phyloP scores from a whole-genome alignment of 2,888 invertebrate species.

The Pristionchus japonicus region DNA sequence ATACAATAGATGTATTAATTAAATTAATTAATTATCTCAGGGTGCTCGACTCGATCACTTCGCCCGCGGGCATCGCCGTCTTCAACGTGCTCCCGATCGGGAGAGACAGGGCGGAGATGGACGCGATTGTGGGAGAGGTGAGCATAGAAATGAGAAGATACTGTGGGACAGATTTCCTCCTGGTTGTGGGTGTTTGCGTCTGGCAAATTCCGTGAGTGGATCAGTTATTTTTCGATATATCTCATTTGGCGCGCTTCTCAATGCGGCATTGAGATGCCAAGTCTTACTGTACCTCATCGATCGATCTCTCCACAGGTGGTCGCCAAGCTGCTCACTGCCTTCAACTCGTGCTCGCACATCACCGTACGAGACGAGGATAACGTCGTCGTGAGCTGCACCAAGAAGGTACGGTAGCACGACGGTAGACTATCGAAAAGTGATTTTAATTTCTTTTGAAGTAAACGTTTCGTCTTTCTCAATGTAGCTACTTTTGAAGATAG shows the following conservation, averaged over 20 bases:
- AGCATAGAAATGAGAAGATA: background rate
- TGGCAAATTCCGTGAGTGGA: no score
- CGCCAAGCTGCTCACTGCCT: background rate
- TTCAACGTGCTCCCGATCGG: constrained; percentile 34
- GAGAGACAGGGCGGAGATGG: background rate
- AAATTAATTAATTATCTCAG: background rate
- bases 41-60: constrained; percentile 21
- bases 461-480: no score
- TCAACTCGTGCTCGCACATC: constrained; percentile 33
- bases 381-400: constrained; percentile 44
- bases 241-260: no score
- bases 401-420: constrained; percentile 34
- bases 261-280: no score
- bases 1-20: background rate
- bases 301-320: background rate
- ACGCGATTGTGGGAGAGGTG: background rate
- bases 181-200: no score
- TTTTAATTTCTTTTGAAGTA: no score
- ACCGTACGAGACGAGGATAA: constrained; percentile 24
- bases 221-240: no score
- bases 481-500: no score
- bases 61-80: constrained; percentile 28
- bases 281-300: no score
- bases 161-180: no score
- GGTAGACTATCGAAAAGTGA: background rate